Base-by-base conservation (phyloP, 1,140 invertebrate genomes). In the Dendrolimus kikuchii region DNA sequence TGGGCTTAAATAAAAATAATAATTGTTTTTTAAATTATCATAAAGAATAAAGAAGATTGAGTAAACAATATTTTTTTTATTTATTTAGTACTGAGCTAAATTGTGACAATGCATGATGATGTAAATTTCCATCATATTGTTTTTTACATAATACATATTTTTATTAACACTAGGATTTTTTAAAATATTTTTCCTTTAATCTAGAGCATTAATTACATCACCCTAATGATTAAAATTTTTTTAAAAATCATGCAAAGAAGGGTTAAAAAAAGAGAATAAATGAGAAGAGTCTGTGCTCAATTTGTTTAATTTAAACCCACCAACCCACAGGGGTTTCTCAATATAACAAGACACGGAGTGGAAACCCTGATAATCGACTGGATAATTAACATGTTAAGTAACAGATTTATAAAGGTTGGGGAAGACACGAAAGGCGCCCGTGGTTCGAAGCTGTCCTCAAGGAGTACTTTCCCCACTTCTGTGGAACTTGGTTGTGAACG, bases 21-120 rank as follows among this genome's bases (percentile, higher is more conserved):
- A 72, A 74, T 56, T 74, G 55, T 68, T 79, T 72, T 66, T 53
- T 54, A 62, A 70, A 64, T 63, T 64, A 67, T 67, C 62, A 67
- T 61, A 52, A 57, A 63, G 58, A 69, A 64, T 70, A 69, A 57
- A 52, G 40, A 57, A 51, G 45, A 53, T 45, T 49, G 8, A 40
- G 38, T n/a, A 46, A 51, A 52, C 7, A 4, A 47, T 47, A 39
- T 48, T 40, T 48, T 52, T 58, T 53, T 67, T 62, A 60, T 70
- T 65, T 67, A 65, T 65, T 71, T 68, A 64, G 59, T 62, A 66
- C 64, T 64, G 60, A 62, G 59, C 67, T 60, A 65, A 68, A 59
- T 57, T 55, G 52, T 61, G 55, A 60, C 57, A 51, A 42, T 57
- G 55, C 55, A 57, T 57, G 45, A 51, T 51, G 53, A 57, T 57